These are phyloP conservation scores for Drosophila crucigera DNA, from an alignment of 2,888 invertebrate species.

Conservation along the genomic window DNA sequence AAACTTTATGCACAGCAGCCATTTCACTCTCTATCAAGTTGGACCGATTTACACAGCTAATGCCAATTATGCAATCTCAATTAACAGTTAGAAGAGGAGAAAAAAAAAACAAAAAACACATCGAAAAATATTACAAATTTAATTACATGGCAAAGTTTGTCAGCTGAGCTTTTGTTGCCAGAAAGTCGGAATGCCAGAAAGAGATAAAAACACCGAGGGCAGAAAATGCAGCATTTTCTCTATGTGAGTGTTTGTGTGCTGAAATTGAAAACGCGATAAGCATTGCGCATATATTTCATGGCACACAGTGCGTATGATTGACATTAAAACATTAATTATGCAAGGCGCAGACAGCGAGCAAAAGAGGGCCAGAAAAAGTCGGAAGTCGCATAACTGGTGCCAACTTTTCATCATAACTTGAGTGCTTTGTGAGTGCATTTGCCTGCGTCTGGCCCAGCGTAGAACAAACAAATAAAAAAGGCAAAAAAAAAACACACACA, in stretches of 20 bases:
- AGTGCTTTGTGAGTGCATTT: constrained; percentile 44
- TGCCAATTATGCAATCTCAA: constrained; percentile 43
- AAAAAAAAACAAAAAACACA: neutral
- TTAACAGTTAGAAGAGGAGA: constrained; percentile 29
- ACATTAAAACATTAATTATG: constrained; percentile 80
- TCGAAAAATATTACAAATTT: constrained; percentile 56
- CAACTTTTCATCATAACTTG: constrained; percentile 41
- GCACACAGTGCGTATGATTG: constrained; percentile 78
- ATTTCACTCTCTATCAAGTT: neutral
- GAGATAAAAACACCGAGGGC: constrained; percentile 9
- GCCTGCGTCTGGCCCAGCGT: constrained; percentile 10
- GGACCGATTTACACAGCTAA: constrained; percentile 38
- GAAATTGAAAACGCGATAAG: constrained; percentile 62
- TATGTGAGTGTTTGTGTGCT: constrained; percentile 6
- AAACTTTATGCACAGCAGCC: neutral
- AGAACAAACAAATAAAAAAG: neutral
- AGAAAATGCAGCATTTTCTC: constrained; percentile 2
- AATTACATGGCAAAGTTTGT: constrained; percentile 65
- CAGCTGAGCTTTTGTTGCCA: constrained; percentile 25
- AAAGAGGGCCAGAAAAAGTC: neutral
- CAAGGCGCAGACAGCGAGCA: constrained; percentile 49
- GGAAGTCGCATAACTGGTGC: constrained; percentile 31
- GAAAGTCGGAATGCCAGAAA: neutral
- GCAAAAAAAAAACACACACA: constrained; percentile 3
- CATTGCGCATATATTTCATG: constrained; percentile 71